Conservation (phyloP, 2,797 vertebrate species). For the Sparus aurata region DNA sequence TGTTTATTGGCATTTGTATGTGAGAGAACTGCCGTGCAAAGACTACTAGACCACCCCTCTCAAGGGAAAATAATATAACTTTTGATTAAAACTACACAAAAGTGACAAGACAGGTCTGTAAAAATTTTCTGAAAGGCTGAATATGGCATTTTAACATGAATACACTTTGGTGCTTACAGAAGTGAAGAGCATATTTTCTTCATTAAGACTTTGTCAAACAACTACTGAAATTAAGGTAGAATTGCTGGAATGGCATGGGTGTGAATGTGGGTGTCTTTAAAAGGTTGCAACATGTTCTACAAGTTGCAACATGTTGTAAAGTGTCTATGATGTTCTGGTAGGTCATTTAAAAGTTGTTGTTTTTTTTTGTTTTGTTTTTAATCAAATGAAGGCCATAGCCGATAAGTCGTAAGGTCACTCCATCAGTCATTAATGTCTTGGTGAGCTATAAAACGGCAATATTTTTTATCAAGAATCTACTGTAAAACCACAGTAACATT, state of each 20-base stretch:
- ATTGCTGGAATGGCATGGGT: neutral
- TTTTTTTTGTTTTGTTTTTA: neutral
- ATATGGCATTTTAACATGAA: neutral
- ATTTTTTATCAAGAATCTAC: too few species aligned
- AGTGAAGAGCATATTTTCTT: neutral
- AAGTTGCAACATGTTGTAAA: neutral
- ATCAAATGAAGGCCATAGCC: neutral
- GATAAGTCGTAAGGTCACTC: neutral
- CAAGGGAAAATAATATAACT: neutral
- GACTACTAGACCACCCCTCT: neutral
- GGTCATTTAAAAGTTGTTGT: neutral
- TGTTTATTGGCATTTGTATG: constrained; percentile 31
- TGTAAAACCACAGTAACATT: too few species aligned
- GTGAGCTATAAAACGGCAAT: too few species aligned
- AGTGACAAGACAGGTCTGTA: neutral
- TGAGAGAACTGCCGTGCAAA: neutral
- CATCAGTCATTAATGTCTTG: neutral
- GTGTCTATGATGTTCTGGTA: neutral
- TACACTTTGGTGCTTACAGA: neutral
- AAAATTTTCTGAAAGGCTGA: neutral
- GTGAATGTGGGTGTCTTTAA: neutral
- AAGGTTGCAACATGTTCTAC: neutral
- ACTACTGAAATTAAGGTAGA: neutral
- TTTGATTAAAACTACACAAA: constrained; percentile 11
- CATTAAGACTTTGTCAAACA: neutral